phyloP scores from a whole-genome alignment of 2,113 vertebrate species.

The Calyptomena viridis region DNA sequence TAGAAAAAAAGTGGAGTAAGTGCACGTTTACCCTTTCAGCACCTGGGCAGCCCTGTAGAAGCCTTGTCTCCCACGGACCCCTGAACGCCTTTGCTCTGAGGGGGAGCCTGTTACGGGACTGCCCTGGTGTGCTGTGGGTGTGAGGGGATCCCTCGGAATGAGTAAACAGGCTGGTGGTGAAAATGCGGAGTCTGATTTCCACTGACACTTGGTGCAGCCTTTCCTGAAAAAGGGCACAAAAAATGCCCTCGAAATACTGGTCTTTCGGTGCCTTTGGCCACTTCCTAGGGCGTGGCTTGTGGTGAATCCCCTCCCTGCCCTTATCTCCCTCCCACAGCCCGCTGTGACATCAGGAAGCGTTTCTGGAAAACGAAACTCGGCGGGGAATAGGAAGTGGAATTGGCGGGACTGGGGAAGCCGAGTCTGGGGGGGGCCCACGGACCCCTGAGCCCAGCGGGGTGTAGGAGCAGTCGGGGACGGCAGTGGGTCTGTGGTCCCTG shows the following conservation, averaged over 20 bases:
- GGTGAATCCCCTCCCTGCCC: background rate
- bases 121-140: background rate
- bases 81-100: no score
- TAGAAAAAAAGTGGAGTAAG: no score
- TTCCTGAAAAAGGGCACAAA: background rate
- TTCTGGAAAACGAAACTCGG: background rate
- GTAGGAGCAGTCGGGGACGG: fast-evolving
- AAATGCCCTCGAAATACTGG: fast-evolving
- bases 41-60: background rate
- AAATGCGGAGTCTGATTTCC: background rate
- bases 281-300: background rate
- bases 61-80: no score
- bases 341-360: fast-evolving
- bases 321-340: fast-evolving
- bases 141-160: fast-evolving
- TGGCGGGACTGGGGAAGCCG: background rate
- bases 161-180: no score
- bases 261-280: background rate
- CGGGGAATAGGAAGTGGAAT: background rate
- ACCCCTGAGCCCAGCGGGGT: background rate
- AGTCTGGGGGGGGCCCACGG: fast-evolving
- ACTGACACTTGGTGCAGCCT: background rate
- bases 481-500: fast-evolving
- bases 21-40: background rate
- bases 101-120: fast-evolving